Evolutionary conservation across 2,113 vertebrate species (phyloP).

Genomic region (Anguilla japonica): DNA sequence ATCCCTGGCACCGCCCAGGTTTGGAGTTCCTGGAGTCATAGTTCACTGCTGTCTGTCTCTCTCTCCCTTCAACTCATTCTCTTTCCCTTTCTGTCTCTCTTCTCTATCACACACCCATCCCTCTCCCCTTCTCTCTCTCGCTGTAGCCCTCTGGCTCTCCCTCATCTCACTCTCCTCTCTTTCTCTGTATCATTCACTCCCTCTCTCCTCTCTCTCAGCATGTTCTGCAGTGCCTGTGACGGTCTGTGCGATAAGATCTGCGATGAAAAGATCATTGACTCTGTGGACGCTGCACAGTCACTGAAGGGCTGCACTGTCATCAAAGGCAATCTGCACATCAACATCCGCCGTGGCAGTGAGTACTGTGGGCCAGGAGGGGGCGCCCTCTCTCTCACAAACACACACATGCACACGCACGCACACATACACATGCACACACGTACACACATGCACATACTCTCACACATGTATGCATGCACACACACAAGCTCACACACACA

Average conservation of each 20-base stretch:
- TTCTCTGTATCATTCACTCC: constrained; percentile 3
- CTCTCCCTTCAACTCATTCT: too few relatives aligned
- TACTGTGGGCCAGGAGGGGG: constrained; percentile 43
- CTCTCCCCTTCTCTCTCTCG: too few relatives aligned
- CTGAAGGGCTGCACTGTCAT: constrained; percentile 94
- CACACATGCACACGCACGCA: not conserved
- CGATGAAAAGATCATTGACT: constrained; percentile 88
- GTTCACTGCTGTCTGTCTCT: too few relatives aligned
- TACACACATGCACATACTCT: not conserved
- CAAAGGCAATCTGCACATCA: constrained; percentile 92
- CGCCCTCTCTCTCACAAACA: not conserved
- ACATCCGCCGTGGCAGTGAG: constrained; percentile 96
- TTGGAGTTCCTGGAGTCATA: too few relatives aligned
- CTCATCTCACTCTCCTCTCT: not conserved
- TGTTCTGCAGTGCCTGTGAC: constrained; percentile 90
- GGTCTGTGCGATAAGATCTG: constrained; percentile 94
- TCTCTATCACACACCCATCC: too few relatives aligned
- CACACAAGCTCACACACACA: not conserved
- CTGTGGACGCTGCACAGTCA: constrained; percentile 89
- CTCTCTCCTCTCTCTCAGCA: constrained; percentile 66
- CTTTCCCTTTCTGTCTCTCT: too few relatives aligned
- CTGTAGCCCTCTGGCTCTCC: too few relatives aligned
- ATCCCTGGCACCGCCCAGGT: not conserved
- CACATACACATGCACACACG: not conserved
- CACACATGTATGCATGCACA: not conserved